Evolutionary conservation across 2,888 invertebrate species (phyloP), one percentile per base, ranked within the genome.

Genomic region (Euzophera pinguis): DNA sequence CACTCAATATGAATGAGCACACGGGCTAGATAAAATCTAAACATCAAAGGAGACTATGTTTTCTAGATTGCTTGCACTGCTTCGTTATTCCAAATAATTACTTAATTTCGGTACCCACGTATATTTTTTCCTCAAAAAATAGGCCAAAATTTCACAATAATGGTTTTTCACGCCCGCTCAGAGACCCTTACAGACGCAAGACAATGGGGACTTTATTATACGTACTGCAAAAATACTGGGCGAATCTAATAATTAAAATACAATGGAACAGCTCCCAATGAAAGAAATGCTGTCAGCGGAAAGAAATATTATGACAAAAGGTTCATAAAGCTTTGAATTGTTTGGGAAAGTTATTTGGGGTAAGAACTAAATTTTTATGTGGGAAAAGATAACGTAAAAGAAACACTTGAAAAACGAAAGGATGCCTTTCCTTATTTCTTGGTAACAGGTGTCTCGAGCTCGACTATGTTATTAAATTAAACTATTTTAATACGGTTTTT

Each of bases 201-300:
- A 64, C 61, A 59, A 62, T 55, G 57, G 59, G 53, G 62, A 61
- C 51, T 63, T 22, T 22, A 64, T 67, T 65, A 63, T 61, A 59
- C 61, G 52, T 61, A 55, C 50, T 57, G 53, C 54, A 65, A 63
- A 70, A 72, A 71, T 66, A 68, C 63, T 66, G 71, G 76, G 77
- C 73, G 73, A 77, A 81, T 80, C 76, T 75, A 83, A 80, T 81
- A 81, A 81, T 83, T 81, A 82, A 73, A 69, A 63, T 66, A 80
- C 77, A 80, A 78, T 71, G 61, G 68, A 60, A 57, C 65, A 51
- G 57, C 54, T 56, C 60, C 56, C 6, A 32, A 32, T 67, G 71
- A 71, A 71, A 69, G 63, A 68, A 59, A 71, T 66, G 14, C 34
- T 32, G 45, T 45, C 45, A 12, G 22, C 43, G 14, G 45, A 13